These are phyloP conservation scores for Dipodomys ordii DNA, from an alignment of 2,113 vertebrate species.

Conservation along the genomic window DNA sequence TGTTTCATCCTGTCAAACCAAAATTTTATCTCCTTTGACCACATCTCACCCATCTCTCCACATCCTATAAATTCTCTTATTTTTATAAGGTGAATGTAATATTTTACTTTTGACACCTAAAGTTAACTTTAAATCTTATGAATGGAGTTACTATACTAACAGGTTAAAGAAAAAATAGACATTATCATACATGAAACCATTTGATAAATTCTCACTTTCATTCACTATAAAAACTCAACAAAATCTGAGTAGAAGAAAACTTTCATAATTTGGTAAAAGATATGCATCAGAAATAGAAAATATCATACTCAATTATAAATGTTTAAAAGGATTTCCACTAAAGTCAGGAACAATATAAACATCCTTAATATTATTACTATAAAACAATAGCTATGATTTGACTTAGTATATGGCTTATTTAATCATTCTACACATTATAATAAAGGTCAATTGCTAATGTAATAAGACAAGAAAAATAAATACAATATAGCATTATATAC, in stretches of 20 bases:
- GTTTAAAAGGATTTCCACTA: not conserved
- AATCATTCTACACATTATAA: not conserved
- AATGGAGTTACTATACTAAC: not conserved
- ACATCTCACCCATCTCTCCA: not conserved
- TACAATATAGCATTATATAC: not conserved
- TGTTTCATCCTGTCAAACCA: not conserved
- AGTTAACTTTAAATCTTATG: slow-evolving; percentile 30
- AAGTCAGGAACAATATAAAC: not conserved
- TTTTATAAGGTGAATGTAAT: not conserved
- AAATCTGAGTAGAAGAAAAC: not conserved
- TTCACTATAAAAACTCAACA: slow-evolving; percentile 12
- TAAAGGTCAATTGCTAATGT: not conserved
- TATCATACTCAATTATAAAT: not conserved
- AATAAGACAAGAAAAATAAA: slow-evolving; percentile 12
- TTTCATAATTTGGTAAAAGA: not conserved
- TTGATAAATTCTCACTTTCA: not conserved
- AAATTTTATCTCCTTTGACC: not conserved
- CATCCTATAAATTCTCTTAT: not conserved
- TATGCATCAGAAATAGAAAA: not conserved
- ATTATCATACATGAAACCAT: not conserved
- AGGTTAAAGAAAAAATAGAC: not conserved
- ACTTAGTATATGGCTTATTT: not conserved
- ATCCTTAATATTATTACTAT: not conserved
- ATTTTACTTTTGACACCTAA: slow-evolving; percentile 46
- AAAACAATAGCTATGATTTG: not conserved